Conservation (phyloP, 2,797 vertebrate genomes). For the Alectoris magna region DNA sequence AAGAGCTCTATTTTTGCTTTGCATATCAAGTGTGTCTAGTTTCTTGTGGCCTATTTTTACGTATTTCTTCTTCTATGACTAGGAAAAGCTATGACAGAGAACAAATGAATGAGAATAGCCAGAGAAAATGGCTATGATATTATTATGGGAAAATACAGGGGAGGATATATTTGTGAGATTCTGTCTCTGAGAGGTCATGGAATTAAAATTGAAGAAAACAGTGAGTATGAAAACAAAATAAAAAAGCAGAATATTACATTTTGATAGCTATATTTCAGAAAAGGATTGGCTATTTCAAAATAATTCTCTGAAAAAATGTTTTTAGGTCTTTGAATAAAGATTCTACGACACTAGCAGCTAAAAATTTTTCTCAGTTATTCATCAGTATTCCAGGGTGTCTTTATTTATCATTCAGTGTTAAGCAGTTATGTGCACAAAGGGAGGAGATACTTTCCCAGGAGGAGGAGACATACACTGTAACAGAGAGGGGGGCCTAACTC, state of each 20-base stretch:
- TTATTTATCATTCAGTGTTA: background rate
- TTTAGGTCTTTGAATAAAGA: background rate
- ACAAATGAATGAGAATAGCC: background rate
- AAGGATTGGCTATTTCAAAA: background rate
- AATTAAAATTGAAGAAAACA: slow-evolving; percentile 23
- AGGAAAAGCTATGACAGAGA: slow-evolving; percentile 44
- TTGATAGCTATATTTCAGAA: background rate
- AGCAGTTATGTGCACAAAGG: background rate
- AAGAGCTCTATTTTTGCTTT: slow-evolving; percentile 69
- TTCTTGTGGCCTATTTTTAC: slow-evolving; percentile 67
- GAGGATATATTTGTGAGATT: background rate
- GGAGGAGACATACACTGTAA: accelerated
- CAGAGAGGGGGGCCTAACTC: background rate
- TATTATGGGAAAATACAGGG: slow-evolving; percentile 22
- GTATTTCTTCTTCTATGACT: slow-evolving; percentile 53
- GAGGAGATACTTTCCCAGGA: background rate
- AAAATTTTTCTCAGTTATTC: background rate
- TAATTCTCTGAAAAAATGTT: background rate
- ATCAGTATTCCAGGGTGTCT: background rate
- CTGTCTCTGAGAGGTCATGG: background rate
- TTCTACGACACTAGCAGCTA: background rate
- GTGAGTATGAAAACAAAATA: background rate
- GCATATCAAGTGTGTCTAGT: slow-evolving; percentile 55
- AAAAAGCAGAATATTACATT: background rate
- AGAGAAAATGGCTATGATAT: slow-evolving; percentile 31